Conservation (phyloP, 1,140 invertebrate species). For the Drosophila setifemur region DNA sequence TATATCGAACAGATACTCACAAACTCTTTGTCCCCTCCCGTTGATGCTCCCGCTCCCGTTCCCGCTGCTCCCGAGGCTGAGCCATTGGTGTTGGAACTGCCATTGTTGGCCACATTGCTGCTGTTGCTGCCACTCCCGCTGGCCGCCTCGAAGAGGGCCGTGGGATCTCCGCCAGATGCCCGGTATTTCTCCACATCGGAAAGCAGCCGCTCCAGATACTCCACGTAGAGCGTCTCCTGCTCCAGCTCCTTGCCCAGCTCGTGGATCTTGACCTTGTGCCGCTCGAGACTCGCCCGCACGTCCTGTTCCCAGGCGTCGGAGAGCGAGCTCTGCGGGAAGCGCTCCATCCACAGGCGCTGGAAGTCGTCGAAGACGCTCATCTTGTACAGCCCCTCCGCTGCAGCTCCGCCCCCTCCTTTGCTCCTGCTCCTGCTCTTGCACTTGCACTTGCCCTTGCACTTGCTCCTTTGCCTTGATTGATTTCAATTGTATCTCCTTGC, state of each 20-base stretch:
- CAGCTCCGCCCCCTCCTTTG: slow-evolving; percentile 2
- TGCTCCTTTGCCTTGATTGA: not conserved
- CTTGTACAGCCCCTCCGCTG: not conserved
- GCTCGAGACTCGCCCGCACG: slow-evolving; percentile 92
- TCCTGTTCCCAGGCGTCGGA: slow-evolving; percentile 95
- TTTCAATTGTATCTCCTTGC: not conserved
- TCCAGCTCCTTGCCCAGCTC: slow-evolving; percentile 92
- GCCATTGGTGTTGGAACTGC: slow-evolving; percentile 36
- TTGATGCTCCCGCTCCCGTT: not conserved
- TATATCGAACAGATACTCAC: no score
- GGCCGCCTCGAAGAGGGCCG: slow-evolving; percentile 76
- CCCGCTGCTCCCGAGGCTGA: not conserved
- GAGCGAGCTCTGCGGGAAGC: slow-evolving; percentile 93
- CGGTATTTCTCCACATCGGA: slow-evolving; percentile 91
- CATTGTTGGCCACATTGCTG: slow-evolving; percentile 5
- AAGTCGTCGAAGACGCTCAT: slow-evolving; percentile 95
- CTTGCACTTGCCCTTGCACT: not conserved
- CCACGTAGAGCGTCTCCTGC: slow-evolving; percentile 94
- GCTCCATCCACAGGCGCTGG: slow-evolving; percentile 92
- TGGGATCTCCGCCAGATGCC: slow-evolving; percentile 84
- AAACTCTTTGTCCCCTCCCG: slow-evolving; percentile 58
- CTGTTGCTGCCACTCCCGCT: slow-evolving; percentile 26
- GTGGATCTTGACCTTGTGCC: slow-evolving; percentile 92
- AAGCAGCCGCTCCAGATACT: slow-evolving; percentile 92
- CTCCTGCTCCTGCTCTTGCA: not conserved